Evolutionary conservation across 1,140 invertebrate genomes (phyloP), one percentile per base, ranked within the genome.

Genomic region (Drosophila sproati): DNA sequence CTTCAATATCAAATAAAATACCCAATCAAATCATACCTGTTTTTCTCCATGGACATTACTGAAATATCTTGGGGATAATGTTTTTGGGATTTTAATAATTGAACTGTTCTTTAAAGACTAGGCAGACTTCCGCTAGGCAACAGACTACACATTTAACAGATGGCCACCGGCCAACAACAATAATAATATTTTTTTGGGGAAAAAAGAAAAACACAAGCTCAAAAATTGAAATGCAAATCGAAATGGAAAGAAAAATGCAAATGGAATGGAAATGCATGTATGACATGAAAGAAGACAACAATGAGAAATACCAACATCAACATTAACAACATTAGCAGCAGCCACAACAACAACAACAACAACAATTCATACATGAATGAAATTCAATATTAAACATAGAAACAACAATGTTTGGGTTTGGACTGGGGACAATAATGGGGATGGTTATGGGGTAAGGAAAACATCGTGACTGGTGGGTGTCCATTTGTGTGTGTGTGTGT

Each of bases 381-480:
- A 71, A 71, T 71, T 71, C 29, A 71, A 71, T 71, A 71, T 64
- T 39, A 48, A 70, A 54, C 57, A 52, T 39, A 56, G 34, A 50
- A 51, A 66, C 29, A 34, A 10, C 37, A 29, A 5, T 56, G 20
- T 2, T 5, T 10, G 8, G 8, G 34, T 60, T 48, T 45, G 20
- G n/a, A 34, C 39, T 47, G 57, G 57, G 43, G 55, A 57, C 39
- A 56, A n/a, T 12, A 43, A 39, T 61, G 4, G 59, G 43, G 8
- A 48, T 61, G 39, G 48, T 12, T 31, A 51, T 31, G 45, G 12
- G 57, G 41, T 47, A 34, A 34, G 35, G 57, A 35, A 20, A 48
- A 12, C 10, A 12, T 5, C 2, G 54, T 5, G 12, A 32, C 8
- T 47, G 51, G 43, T 45, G 64, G 47, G 47, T 59, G 64, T 51